Evolutionary conservation across 2,888 invertebrate species (phyloP).

Genomic region (Xylota sylvarum): DNA sequence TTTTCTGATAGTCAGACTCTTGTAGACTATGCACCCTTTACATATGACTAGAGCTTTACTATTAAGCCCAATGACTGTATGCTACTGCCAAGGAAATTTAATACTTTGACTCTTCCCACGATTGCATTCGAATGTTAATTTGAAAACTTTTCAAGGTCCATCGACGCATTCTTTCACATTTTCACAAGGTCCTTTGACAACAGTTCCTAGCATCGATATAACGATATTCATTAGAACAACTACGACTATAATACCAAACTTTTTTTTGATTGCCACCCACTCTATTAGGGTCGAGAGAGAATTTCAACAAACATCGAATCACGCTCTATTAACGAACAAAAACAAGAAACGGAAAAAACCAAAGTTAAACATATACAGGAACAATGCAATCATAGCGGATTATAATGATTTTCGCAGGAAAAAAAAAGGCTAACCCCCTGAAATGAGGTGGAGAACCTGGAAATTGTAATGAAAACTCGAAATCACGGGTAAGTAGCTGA

Average conservation of each 20-base stretch:
- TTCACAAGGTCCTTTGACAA: slow-evolving; percentile 4
- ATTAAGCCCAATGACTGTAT: no score
- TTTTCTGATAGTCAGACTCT: no score
- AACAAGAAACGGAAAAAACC: slow-evolving; percentile 26
- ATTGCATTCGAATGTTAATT: no score
- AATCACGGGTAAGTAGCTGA: slow-evolving; percentile 43
- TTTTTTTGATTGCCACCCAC: slow-evolving; percentile 58
- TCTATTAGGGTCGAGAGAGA: slow-evolving; percentile 28
- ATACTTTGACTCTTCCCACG: no score
- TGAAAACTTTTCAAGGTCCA: no score
- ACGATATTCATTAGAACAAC: slow-evolving; percentile 54
- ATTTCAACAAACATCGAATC: slow-evolving; percentile 63
- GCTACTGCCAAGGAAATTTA: no score
- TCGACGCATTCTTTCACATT: no score
- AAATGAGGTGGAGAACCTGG: slow-evolving; percentile 30
- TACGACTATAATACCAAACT: slow-evolving; percentile 48
- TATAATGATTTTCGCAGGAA: slow-evolving; percentile 60
- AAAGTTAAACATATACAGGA: slow-evolving; percentile 49
- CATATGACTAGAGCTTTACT: no score
- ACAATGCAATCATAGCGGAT: slow-evolving; percentile 65
- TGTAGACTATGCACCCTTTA: no score
- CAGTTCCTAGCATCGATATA: neutral
- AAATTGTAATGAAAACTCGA: slow-evolving; percentile 60
- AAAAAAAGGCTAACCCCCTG: neutral
- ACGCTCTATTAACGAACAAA: slow-evolving; percentile 66